Conservation (phyloP, 2,888 invertebrate genomes). For the Nemotelus pantherinus region DNA sequence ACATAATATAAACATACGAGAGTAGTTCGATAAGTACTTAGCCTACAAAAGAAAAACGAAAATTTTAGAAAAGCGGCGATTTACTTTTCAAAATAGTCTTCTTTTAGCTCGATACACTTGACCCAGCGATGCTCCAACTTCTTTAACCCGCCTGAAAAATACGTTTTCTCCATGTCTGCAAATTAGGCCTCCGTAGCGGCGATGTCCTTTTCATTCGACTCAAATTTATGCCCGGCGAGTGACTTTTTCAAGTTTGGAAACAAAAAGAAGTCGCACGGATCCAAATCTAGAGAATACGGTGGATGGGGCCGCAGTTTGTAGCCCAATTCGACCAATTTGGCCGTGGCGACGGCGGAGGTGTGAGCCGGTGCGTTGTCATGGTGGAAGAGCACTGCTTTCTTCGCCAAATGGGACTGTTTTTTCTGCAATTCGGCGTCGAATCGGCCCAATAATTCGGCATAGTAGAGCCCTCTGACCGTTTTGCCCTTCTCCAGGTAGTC, state of each 20-base stretch:
- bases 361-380: not conserved
- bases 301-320: conserved; percentile 6
- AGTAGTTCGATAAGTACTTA: conserved; percentile 23
- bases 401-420: conserved; percentile 9
- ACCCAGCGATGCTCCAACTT: conserved; percentile 32
- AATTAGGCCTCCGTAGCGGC: conserved; percentile 47
- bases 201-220: conserved; percentile 46
- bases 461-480: too few species aligned
- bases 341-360: not conserved
- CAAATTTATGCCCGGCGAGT: conserved; percentile 12
- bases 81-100: conserved; percentile 32
- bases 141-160: conserved; percentile 37
- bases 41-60: conserved; percentile 21
- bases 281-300: conserved; percentile 20
- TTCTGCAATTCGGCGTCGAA: too few species aligned
- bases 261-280: not conserved
- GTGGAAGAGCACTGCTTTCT: conserved; percentile 10
- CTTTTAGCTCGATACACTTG: conserved; percentile 39
- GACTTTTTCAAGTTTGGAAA: conserved; percentile 17
- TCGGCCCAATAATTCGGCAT: too few species aligned
- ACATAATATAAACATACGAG: not conserved
- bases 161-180: conserved; percentile 19
- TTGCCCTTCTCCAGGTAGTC: too few species aligned
- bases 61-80: not conserved
- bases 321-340: conserved; percentile 6